Conservation (phyloP, 2,797 vertebrate genomes). For the Pitangus sulphuratus region DNA sequence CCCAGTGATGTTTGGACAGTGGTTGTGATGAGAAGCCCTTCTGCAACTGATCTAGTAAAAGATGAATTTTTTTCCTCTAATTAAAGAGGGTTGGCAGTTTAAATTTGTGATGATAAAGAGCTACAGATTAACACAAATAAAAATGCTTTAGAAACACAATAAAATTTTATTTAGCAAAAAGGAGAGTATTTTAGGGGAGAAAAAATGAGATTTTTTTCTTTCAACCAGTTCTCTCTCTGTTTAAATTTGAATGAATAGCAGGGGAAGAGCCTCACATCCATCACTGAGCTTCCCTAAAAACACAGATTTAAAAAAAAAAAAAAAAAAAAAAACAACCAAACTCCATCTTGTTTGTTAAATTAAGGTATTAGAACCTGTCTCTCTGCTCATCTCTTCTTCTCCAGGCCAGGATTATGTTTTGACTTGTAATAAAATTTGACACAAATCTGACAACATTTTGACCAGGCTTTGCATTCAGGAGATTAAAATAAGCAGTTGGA, state of each 20-base stretch:
- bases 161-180: not conserved
- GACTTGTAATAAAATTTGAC: constrained; percentile 46
- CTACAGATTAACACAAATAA: not conserved
- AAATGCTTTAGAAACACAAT: not conserved
- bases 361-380: constrained; percentile 27
- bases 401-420: constrained; percentile 51
- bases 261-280: not conserved
- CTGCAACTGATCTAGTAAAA: not conserved
- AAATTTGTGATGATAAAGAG: not conserved
- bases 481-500: constrained; percentile 21
- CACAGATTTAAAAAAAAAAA: not conserved
- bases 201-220: not conserved
- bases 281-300: not conserved
- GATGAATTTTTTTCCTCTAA: not conserved
- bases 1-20: constrained; percentile 20
- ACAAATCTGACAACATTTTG: constrained; percentile 60
- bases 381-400: constrained; percentile 24
- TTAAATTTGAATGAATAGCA: not conserved
- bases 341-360: constrained; percentile 20
- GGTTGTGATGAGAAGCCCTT: constrained; percentile 9
- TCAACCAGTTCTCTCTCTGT: not conserved
- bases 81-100: not conserved
- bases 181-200: not conserved
- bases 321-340: too few relatives aligned
- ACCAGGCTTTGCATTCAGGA: constrained; percentile 7